Percentiles rank a stretch among this genome's conserved stretches.
Conservation (phyloP, 2,797 vertebrate species). For the Phataginus tetradactyla region DNA sequence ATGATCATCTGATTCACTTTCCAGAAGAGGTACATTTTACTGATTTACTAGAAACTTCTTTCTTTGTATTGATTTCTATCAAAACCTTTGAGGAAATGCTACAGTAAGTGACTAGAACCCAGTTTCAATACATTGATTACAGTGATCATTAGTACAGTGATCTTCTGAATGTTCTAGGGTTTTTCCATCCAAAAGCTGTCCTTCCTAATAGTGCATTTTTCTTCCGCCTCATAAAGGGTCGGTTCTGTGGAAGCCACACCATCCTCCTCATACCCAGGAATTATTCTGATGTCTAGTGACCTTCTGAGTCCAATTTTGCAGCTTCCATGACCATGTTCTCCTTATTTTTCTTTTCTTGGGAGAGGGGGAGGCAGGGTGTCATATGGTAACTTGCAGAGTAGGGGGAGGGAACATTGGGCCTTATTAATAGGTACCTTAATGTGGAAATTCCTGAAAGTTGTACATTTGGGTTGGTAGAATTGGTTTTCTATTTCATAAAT, state of each 20-base stretch:
- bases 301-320: background rate
- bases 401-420: background rate
- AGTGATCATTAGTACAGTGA: background rate
- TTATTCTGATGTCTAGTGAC: background rate
- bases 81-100: background rate
- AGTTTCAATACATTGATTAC: background rate
- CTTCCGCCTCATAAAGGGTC: background rate
- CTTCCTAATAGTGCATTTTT: background rate
- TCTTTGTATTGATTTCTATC: background rate
- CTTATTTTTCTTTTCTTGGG: background rate
- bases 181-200: background rate
- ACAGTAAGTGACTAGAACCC: background rate
- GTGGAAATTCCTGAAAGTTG: background rate
- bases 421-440: fast-evolving
- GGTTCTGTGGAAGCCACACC: background rate
- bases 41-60: background rate
- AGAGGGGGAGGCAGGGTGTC: background rate
- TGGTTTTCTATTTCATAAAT: background rate
- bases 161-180: background rate
- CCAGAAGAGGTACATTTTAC: background rate
- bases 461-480: background rate
- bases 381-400: background rate
- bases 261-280: background rate
- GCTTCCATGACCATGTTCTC: background rate
- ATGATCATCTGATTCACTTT: background rate